These are phyloP conservation scores for Atlantisia rogersi DNA, from an alignment of 2,113 vertebrate species.

Conservation along the genomic window DNA sequence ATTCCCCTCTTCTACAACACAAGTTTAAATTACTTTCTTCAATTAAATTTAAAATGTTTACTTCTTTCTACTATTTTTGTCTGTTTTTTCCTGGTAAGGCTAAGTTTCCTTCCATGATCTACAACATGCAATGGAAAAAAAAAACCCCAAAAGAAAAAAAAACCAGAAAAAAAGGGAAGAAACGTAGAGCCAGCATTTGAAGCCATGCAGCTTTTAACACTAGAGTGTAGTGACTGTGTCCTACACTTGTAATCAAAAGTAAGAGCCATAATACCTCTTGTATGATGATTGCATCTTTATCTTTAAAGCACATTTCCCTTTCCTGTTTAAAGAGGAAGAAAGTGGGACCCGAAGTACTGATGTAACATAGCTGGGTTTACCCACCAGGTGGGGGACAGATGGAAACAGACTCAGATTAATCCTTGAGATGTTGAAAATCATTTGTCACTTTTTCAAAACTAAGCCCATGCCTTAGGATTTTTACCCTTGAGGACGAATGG, in stretches of 20 bases:
- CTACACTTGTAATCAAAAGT: not conserved
- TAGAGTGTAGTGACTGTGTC: not conserved
- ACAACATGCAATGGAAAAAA: not conserved
- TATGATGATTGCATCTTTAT: not conserved
- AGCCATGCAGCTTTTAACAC: not conserved
- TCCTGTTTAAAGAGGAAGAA: constrained; percentile 8
- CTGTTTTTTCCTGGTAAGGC: not conserved
- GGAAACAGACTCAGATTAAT: not conserved
- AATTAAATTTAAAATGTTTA: not conserved
- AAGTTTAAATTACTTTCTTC: not conserved
- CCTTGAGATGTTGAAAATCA: not conserved
- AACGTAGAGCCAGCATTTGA: not conserved
- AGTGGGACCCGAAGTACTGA: not conserved
- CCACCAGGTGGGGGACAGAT: not conserved
- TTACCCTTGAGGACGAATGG: not conserved
- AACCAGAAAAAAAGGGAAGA: not conserved
- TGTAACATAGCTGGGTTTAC: not conserved
- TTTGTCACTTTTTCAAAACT: not conserved
- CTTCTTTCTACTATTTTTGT: not conserved
- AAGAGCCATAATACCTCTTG: not conserved
- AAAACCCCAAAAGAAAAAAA: not conserved
- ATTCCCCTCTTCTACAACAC: not conserved
- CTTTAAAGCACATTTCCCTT: constrained; percentile 2
- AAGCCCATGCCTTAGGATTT: not conserved
- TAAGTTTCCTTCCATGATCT: not conserved